A percentile compares a stretch with the other conserved stretches of the same genome.
Evolutionary conservation across 1,140 invertebrate genomes (phyloP).

Genomic region (Agrilus planipennis): DNA sequence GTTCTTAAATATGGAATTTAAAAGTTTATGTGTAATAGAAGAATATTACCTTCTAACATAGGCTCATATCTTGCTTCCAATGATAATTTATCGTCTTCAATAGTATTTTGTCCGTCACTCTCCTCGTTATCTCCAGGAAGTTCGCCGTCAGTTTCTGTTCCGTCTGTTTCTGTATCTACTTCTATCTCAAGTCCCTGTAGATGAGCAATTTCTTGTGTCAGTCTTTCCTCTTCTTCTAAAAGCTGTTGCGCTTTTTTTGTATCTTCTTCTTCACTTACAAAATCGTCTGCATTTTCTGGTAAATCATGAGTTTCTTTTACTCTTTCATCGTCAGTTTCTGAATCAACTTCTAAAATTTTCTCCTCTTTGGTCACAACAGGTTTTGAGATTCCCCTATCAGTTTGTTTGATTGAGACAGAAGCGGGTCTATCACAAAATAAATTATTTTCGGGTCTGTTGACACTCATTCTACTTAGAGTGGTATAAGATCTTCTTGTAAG

Average conservation of each 20-base stretch:
- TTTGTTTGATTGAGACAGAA: too few relatives aligned
- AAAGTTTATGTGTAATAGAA: background rate
- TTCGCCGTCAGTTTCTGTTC: slow-evolving; percentile 60
- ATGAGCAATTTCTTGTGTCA: slow-evolving; percentile 72
- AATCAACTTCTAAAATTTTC: slow-evolving; percentile 21
- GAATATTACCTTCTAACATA: slow-evolving; percentile 44
- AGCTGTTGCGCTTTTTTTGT: slow-evolving; percentile 41
- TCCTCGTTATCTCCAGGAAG: slow-evolving; percentile 44
- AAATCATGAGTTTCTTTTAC: slow-evolving; percentile 27
- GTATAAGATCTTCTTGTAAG: slow-evolving; percentile 20
- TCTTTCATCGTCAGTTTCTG: slow-evolving; percentile 35
- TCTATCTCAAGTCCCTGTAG: slow-evolving; percentile 69
- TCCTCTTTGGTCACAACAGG: slow-evolving; percentile 13
- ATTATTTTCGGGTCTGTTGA: background rate
- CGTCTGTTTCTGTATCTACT: slow-evolving; percentile 69
- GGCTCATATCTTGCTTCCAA: slow-evolving; percentile 57
- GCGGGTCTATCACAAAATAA: too few relatives aligned
- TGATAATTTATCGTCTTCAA: slow-evolving; percentile 26
- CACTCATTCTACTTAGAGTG: slow-evolving; percentile 17
- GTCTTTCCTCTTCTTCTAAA: slow-evolving; percentile 63
- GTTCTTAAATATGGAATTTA: slow-evolving; percentile 5
- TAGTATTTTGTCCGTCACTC: slow-evolving; percentile 5
- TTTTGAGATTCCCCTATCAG: slow-evolving; percentile 11
- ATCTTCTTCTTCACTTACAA: slow-evolving; percentile 31
- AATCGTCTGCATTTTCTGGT: too few relatives aligned